These are phyloP conservation scores for Heloderma charlesbogerti DNA, from an alignment of 2,113 vertebrate species.

Conservation along the genomic window DNA sequence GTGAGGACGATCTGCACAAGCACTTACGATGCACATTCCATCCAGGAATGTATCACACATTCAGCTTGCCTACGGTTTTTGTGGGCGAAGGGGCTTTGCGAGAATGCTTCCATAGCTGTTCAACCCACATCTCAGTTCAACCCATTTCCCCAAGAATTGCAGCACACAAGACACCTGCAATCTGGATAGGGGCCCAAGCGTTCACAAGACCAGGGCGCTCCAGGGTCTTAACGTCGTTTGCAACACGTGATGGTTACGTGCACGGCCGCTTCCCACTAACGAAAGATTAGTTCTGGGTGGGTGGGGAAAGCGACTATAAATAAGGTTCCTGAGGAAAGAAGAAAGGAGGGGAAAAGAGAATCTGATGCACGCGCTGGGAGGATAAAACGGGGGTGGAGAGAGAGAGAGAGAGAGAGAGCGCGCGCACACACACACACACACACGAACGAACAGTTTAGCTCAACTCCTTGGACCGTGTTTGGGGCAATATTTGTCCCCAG, in stretches of 20 bases:
- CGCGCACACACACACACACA: too few species aligned
- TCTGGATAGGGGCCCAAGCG: not conserved
- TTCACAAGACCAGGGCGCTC: not conserved
- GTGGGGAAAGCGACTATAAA: not conserved
- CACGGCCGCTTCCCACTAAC: not conserved
- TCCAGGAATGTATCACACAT: not conserved
- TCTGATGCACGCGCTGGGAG: too few species aligned
- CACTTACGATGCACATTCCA: not conserved
- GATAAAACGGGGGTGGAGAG: not conserved
- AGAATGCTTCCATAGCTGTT: not conserved
- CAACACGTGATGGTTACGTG: not conserved
- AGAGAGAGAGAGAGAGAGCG: too few species aligned
- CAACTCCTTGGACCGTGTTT: too few species aligned
- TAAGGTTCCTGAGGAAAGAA: not conserved
- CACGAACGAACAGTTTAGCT: too few species aligned
- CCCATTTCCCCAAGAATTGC: not conserved
- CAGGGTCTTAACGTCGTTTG: not conserved
- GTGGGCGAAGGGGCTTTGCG: fast-evolving
- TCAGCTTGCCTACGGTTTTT: not conserved
- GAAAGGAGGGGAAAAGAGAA: not conserved
- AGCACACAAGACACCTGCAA: not conserved
- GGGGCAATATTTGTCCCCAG: not conserved
- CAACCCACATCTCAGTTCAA: not conserved
- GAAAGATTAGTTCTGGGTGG: not conserved
- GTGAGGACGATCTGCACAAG: not conserved